These are phyloP conservation scores for Festucalex cinctus DNA, from an alignment of 2,113 vertebrate species.

Conservation along the genomic window DNA sequence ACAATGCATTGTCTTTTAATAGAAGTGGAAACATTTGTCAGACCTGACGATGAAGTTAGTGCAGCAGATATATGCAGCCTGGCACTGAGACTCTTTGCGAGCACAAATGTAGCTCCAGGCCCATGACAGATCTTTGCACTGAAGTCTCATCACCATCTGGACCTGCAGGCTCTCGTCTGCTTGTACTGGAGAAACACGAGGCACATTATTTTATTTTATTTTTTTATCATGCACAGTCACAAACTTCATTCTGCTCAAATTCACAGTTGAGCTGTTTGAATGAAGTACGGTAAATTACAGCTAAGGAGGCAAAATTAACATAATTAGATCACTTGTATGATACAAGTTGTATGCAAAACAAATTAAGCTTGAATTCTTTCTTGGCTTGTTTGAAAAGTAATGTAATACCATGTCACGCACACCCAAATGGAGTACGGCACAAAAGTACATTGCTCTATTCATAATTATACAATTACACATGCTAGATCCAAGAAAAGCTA, in stretches of 20 bases:
- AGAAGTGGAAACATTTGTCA: neutral
- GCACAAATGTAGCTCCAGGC: conserved; percentile 60
- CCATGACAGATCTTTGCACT: conserved; percentile 68
- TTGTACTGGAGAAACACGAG: conserved; percentile 48
- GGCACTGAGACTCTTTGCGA: conserved; percentile 33
- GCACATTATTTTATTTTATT: neutral
- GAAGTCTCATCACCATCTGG: conserved; percentile 69
- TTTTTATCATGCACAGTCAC: neutral
- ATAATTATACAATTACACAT: neutral
- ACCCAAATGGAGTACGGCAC: neutral
- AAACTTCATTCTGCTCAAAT: neutral
- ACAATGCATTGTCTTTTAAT: neutral
- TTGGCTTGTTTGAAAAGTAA: neutral
- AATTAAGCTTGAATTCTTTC: neutral
- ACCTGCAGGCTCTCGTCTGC: conserved; percentile 42
- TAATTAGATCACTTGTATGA: neutral
- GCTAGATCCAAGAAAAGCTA: neutral
- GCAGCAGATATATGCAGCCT: conserved; percentile 56
- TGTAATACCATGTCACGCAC: neutral
- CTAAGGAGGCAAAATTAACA: neutral
- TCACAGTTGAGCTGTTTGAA: neutral
- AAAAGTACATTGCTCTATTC: neutral
- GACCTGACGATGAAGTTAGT: conserved; percentile 74
- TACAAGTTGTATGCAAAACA: neutral
- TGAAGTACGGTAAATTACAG: neutral